Percentiles rank a stretch among this genome's conserved stretches.
phyloP scores from a whole-genome alignment of 2,113 vertebrate species.

The Cacatua alba region DNA sequence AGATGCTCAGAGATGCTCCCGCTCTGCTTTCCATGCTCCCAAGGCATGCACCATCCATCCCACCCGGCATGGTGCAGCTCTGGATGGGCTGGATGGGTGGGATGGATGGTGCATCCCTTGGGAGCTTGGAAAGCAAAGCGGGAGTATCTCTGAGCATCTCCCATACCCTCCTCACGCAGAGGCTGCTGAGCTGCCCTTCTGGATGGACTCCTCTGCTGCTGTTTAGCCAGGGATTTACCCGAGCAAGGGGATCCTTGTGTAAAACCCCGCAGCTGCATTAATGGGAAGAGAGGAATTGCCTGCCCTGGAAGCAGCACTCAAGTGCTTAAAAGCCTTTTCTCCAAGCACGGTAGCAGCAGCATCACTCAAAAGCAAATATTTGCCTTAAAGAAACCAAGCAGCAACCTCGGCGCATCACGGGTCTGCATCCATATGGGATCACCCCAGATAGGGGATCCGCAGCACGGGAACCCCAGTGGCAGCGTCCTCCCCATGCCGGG shows the following conservation, averaged over 20 bases:
- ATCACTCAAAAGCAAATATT: background rate
- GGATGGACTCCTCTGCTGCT: background rate
- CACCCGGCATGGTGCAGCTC: background rate
- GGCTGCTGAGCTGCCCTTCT: background rate
- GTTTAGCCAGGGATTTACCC: background rate
- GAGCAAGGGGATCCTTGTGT: background rate
- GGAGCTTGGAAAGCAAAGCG: background rate
- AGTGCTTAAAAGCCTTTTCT: background rate
- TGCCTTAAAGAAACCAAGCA: background rate
- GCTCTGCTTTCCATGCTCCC: background rate
- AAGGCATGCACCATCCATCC: background rate
- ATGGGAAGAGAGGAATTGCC: background rate
- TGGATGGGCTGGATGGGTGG: background rate
- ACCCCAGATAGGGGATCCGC: background rate
- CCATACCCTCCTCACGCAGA: background rate
- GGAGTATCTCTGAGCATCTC: background rate
- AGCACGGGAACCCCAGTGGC: background rate
- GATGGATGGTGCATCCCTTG: background rate
- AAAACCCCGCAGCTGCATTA: background rate
- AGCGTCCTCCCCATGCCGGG: accelerated
- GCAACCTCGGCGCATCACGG: accelerated
- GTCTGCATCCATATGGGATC: background rate
- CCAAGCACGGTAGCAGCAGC: background rate
- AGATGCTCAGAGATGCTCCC: background rate
- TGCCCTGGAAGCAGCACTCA: background rate